A percentile compares a stretch with the other conserved stretches of the same genome.
Evolutionary conservation across 2,888 invertebrate genomes (phyloP).

Genomic region (Drosophila buzzatii): DNA sequence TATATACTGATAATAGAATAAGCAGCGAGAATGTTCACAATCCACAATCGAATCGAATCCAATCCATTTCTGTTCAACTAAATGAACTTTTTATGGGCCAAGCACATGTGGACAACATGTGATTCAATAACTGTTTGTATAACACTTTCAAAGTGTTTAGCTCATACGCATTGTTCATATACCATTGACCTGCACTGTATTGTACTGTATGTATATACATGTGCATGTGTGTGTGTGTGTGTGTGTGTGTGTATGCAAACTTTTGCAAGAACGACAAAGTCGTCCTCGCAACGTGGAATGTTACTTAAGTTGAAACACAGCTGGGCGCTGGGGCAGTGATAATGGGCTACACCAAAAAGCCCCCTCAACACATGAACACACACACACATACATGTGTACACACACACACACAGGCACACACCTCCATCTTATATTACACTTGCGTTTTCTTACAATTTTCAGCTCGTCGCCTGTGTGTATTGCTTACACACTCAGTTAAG

Average conservation of each 20-base stretch:
- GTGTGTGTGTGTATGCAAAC: slow-evolving; percentile 41
- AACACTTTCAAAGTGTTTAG: slow-evolving; percentile 26
- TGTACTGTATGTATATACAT: neutral
- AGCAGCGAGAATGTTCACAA: neutral
- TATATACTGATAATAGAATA: neutral
- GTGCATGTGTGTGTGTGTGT: slow-evolving; percentile 2
- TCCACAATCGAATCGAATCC: neutral
- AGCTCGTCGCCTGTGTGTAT: slow-evolving; percentile 61
- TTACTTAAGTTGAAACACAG: slow-evolving; percentile 74
- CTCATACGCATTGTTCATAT: slow-evolving; percentile 35
- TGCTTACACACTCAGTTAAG: slow-evolving; percentile 78
- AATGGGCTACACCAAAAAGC: slow-evolving; percentile 49
- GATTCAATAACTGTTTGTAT: slow-evolving; percentile 14
- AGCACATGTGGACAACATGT: slow-evolving; percentile 8
- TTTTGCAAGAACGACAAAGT: slow-evolving; percentile 17
- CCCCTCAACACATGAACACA: slow-evolving; percentile 12
- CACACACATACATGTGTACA: too few relatives aligned
- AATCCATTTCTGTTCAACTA: neutral
- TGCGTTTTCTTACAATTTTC: slow-evolving; percentile 66
- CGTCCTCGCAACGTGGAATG: slow-evolving; percentile 68
- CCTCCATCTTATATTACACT: slow-evolving; percentile 55
- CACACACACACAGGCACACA: neutral
- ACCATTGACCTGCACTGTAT: slow-evolving; percentile 51
- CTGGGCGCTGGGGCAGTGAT: slow-evolving; percentile 68
- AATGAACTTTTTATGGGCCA: neutral